Base-by-base conservation (phyloP, 2,888 invertebrate genomes). In the Cistogaster globosa region DNA sequence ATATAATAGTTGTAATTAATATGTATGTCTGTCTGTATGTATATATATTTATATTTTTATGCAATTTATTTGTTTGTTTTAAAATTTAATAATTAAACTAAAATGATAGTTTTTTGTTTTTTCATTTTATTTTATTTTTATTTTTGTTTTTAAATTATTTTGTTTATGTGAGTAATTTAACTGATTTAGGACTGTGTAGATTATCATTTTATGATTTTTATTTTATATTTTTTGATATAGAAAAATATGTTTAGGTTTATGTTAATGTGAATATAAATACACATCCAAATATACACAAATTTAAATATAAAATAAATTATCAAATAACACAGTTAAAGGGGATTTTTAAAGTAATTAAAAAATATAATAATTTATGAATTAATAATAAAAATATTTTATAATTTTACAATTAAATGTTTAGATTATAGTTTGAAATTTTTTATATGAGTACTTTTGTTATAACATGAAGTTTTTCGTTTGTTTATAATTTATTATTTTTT, bases 21-120 rank as follows among this genome's bases (percentile, higher is more conserved):
- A 38, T 72, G 38, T 65, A 53, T 72, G 3, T 60, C 18, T 42
- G 1, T 20, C 2, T 20, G 11, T 53, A 20, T 5, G 6, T 53
- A 53, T 53, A 62, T 42, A 26, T 42, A 48, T 78, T 76, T 84
- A 82, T 72, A 77, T 68, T 69, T 82, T 75, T 78, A 78, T 84
- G 72, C 53, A 86, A 48, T 84, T 78, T 74, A 36, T 20, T 78
- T 78, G 68, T 74, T 78, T 18, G 12, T 53, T 51, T 77, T 51
- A 45, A 78, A 67, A 67, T 74, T 80, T 58, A 62, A 32, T 84
- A 87, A 85, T 84, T 78, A 79, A 86, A 87, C 80, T 84, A 81
- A 85, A 81, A 53, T 78, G 83, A 79, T 69, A 79, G 63, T 60
- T 77, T 74, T 60, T 51, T 22, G 38, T 48, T 8, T 63, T 32